Evolutionary conservation across 2,888 invertebrate genomes (phyloP).

Genomic region (Clepsis dumicolana): DNA sequence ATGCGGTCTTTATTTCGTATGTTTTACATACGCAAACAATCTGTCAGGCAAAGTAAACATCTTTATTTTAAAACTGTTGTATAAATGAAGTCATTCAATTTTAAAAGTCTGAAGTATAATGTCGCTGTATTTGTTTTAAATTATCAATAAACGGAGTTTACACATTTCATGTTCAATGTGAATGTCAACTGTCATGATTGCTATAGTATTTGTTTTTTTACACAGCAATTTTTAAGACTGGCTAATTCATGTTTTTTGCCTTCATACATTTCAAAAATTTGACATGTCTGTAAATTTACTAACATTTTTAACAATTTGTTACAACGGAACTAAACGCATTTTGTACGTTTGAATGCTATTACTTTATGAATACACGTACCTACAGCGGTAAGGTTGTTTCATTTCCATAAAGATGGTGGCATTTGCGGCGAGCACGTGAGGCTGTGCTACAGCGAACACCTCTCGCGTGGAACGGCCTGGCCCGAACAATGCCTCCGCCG

Average conservation of each 20-base stretch:
- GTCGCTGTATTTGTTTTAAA: neutral
- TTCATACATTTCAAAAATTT: neutral
- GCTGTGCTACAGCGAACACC: constrained; percentile 4
- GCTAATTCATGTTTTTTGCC: neutral
- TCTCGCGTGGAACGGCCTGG: constrained; percentile 14
- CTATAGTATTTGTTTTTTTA: neutral
- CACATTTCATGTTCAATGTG: neutral
- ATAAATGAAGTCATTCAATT: neutral
- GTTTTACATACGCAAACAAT: neutral
- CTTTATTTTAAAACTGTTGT: neutral
- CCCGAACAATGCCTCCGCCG: constrained; percentile 24
- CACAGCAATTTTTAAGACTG: neutral
- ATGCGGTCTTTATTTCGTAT: constrained; percentile 33
- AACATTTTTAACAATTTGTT: neutral
- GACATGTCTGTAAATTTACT: neutral
- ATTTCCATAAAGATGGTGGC: constrained; percentile 27
- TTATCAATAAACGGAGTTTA: neutral
- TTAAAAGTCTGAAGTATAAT: neutral
- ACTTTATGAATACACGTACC: constrained; percentile 1
- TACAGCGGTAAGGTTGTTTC: constrained; percentile 13
- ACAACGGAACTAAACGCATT: neutral
- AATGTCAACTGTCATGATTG: neutral
- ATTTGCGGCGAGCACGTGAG: constrained; percentile 15
- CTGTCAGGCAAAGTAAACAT: neutral
- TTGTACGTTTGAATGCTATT: neutral